Conservation (phyloP, 2,113 vertebrate species). For the Pelmatolapia mariae region DNA sequence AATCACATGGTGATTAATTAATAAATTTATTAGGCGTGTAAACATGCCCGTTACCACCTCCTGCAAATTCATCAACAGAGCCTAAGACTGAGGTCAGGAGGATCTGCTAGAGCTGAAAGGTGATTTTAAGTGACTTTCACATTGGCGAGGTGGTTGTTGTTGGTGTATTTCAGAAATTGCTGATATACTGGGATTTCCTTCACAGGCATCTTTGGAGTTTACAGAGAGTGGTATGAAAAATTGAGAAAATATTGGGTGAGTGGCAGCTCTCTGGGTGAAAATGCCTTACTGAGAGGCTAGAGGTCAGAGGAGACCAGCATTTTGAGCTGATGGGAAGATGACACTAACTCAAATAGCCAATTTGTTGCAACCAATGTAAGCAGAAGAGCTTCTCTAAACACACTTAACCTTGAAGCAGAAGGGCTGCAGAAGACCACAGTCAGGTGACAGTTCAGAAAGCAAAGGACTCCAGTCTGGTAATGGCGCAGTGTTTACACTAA, state of each 20-base stretch:
- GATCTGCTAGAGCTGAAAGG: background rate
- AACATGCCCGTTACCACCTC: background rate
- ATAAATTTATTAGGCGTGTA: background rate
- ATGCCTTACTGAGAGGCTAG: background rate
- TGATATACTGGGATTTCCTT: background rate
- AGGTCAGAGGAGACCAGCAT: background rate
- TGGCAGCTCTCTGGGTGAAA: rapidly evolving
- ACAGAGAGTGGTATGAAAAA: background rate
- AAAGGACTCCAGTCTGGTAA: background rate
- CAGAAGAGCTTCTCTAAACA: background rate
- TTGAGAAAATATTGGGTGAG: background rate
- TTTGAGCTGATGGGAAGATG: background rate
- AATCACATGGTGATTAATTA: background rate
- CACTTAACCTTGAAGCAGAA: background rate
- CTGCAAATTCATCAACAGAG: background rate
- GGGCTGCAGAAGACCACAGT: background rate
- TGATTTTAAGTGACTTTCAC: background rate
- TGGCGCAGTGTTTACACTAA: background rate
- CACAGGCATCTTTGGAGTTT: background rate
- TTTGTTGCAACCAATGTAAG: background rate
- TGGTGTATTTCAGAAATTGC: background rate
- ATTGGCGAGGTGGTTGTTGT: background rate
- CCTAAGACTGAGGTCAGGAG: background rate
- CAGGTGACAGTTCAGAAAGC: background rate
- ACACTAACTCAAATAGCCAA: background rate